Evolutionary conservation across 2,797 vertebrate species (phyloP), one percentile per base, ranked within the genome.

Genomic region (Moxostoma hubbsi): DNA sequence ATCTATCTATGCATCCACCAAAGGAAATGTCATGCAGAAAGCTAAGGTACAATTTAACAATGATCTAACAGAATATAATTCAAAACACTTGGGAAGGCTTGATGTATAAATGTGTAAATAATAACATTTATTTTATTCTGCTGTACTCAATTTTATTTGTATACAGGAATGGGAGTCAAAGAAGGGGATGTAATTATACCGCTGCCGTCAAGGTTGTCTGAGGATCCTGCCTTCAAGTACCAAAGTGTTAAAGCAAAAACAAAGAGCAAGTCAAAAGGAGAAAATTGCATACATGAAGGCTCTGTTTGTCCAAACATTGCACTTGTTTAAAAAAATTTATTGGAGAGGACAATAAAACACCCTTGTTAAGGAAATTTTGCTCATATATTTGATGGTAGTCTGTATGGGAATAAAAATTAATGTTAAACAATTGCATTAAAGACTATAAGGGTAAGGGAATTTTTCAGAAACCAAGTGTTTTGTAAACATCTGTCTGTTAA

Each of bases 151-250:
- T 16, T 81, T 50, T 36, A 65, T 89, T 77, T 84, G 53, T 89
- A 90, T 91, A 78, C 89, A 99, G 98, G 97, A 98, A 91, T 99
- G 98, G 97, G 97, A 99, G 90, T 96, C 95, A 88, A 98, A 99
- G 91, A 98, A 96, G 88, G 90, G 85, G 68, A 95, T 93, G 85
- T 98, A 96, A 90, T 75, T 64, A 69, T 83, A 45, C 11, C 5
- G 46, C 51, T 9, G 53, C n/a, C 13, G 55, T 15, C 50, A 66
- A 13, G 36, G 70, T 63, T 76, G 77, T 51, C 61, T 57, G 62
- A 71, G 16, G 72, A 68, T 71, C 66, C 24, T 24, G 24, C 24
- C 50, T 61, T 51, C 57, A 53, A 36, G 64, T 9, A 2, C 59
- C 36, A 65, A 58, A 36, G 5, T 24, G 9, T 24, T 9, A 61